A percentile compares a stretch with the other conserved stretches of the same genome.
Conservation (phyloP, 2,888 invertebrate genomes). For the Willowsia nigromaculata region DNA sequence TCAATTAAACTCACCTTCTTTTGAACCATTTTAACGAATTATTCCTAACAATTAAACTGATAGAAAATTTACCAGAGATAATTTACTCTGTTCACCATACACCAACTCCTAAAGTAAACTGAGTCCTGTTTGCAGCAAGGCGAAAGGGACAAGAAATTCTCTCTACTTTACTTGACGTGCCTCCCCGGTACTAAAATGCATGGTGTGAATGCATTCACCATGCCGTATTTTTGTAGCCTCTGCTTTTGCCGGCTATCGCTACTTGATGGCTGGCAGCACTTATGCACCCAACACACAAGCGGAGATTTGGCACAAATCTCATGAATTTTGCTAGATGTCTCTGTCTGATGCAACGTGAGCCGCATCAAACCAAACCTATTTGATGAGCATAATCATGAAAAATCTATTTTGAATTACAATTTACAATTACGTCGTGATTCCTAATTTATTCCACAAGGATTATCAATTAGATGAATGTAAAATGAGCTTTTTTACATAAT, state of each 20-base stretch:
- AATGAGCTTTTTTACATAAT: no score
- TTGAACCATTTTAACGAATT: slow-evolving; percentile 75
- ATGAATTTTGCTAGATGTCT: no score
- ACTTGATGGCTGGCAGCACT: not conserved
- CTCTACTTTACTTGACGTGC: no score
- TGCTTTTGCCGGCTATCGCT: not conserved
- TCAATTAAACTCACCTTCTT: slow-evolving; percentile 77
- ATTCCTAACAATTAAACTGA: slow-evolving; percentile 6
- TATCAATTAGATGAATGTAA: no score
- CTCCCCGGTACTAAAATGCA: no score
- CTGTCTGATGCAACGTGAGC: no score
- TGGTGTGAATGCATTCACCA: not conserved
- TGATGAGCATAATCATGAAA: no score
- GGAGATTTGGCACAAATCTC: no score
- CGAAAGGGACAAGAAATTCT: not conserved
- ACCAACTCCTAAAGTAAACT: not conserved
- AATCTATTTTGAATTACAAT: no score
- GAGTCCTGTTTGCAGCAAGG: not conserved
- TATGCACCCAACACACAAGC: not conserved
- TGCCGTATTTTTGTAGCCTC: not conserved
- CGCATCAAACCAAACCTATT: no score
- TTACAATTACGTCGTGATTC: no score
- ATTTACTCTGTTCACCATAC: not conserved
- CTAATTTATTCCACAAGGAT: no score
- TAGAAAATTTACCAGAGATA: not conserved